Evolutionary conservation across 1,140 invertebrate genomes (phyloP).

Genomic region (Apocrypta bakeri): DNA sequence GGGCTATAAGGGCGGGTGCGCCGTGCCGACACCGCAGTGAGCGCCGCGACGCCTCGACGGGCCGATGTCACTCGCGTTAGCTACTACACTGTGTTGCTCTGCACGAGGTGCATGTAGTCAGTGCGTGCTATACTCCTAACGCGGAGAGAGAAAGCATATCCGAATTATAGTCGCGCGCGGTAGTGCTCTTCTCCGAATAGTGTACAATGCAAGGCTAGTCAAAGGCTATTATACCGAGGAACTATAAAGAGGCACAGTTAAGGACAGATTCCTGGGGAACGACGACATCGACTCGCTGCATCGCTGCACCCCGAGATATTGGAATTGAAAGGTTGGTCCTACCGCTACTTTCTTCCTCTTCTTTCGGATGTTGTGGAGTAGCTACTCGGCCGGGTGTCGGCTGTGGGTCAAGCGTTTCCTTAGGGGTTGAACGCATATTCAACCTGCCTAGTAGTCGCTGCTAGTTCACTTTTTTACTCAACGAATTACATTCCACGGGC

Average conservation of each 20-base stretch:
- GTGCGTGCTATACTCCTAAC: not conserved
- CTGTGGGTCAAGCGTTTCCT: too few species aligned
- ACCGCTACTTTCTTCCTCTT: not conserved
- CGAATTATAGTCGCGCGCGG: not conserved
- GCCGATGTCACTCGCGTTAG: constrained; percentile 1
- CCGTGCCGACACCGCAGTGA: constrained; percentile 71
- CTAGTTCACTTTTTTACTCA: too few species aligned
- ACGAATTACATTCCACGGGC: too few species aligned
- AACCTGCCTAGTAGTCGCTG: too few species aligned
- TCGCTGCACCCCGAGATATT: not conserved
- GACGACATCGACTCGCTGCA: not conserved
- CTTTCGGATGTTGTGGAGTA: not conserved
- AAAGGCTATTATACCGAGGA: not conserved
- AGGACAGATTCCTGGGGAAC: not conserved
- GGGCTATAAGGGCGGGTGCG: constrained; percentile 73
- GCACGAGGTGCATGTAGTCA: not conserved
- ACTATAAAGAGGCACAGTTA: not conserved
- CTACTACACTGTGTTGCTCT: not conserved
- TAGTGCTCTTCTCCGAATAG: not conserved
- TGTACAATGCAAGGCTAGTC: not conserved
- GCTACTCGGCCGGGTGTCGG: too few species aligned
- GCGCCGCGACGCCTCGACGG: constrained; percentile 68
- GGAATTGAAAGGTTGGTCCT: constrained; percentile 20
- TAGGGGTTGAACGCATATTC: too few species aligned
- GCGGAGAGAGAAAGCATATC: too few species aligned